Evolutionary conservation across 2,113 vertebrate genomes (phyloP).

Genomic region (Bos taurus): ARS-UCD2.0 NC_037350.1:12253001-12253500

Average conservation of each 20-base stretch:
- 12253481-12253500: slow-evolving; percentile 37
- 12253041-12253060: not conserved
- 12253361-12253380: slow-evolving; percentile 42
- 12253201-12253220: slow-evolving; percentile 40
- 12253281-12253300: slow-evolving; percentile 36
- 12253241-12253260: slow-evolving; percentile 7
- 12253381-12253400: not conserved
- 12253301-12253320: slow-evolving; percentile 26
- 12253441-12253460: slow-evolving; percentile 45
- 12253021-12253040: not conserved
- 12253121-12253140: slow-evolving; percentile 39
- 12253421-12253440: slow-evolving; percentile 14
- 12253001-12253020: not conserved
- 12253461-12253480: slow-evolving; percentile 47
- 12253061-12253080: not conserved
- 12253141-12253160: slow-evolving; percentile 31
- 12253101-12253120: not conserved
- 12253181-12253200: slow-evolving; percentile 30
- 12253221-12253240: slow-evolving; percentile 14
- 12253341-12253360: not conserved
- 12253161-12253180: slow-evolving; percentile 4
- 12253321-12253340: slow-evolving; percentile 36
- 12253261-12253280: slow-evolving; percentile 19
- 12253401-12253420: slow-evolving; percentile 29
- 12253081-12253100: not conserved